Percentiles rank a stretch among this genome's conserved stretches.
Conservation (phyloP, 2,113 vertebrate genomes). For the Microtus pennsylvanicus region DNA sequence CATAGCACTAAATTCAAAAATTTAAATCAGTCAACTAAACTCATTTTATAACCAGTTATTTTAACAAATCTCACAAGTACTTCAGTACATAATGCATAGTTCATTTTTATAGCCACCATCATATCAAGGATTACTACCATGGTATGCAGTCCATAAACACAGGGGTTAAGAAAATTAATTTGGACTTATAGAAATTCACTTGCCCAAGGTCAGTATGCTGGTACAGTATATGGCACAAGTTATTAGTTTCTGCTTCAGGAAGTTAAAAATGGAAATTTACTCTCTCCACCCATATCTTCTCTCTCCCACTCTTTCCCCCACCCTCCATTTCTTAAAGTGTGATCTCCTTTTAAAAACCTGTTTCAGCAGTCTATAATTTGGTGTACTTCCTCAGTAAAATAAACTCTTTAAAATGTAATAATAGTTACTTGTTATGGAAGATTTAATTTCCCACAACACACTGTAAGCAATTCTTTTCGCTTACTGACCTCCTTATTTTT, state of each 20-base stretch:
- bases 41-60: not conserved
- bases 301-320: not conserved
- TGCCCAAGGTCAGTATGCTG: not conserved
- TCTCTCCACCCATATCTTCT: not conserved
- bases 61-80: not conserved
- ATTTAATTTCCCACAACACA: constrained; percentile 54
- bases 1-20: constrained; percentile 32
- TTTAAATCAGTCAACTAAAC: not conserved
- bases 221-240: not conserved
- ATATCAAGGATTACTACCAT: not conserved
- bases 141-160: not conserved
- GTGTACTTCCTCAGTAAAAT: constrained; percentile 49
- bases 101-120: not conserved
- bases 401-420: constrained; percentile 55
- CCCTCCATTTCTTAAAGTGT: not conserved
- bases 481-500: constrained; percentile 64
- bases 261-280: not conserved
- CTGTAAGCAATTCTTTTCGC: constrained; percentile 17
- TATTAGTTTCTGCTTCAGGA: not conserved
- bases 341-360: not conserved
- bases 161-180: not conserved
- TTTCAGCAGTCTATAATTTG: constrained; percentile 55
- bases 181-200: not conserved
- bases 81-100: constrained; percentile 7
- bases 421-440: constrained; percentile 49